phyloP scores from a whole-genome alignment of 2,113 vertebrate species.

The Nothoprocta perdicaria region DNA sequence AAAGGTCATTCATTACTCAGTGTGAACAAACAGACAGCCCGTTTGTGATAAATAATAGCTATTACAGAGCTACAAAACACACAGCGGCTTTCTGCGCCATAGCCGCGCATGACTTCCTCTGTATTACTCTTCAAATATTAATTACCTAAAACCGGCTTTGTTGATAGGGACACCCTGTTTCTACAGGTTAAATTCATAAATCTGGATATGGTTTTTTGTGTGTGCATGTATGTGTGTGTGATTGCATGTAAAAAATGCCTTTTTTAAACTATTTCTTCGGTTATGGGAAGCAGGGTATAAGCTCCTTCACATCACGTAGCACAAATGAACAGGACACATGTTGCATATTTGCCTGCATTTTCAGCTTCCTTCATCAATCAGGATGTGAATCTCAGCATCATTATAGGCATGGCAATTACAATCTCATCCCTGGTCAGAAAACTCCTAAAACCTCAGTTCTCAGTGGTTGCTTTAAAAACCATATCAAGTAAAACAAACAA shows the following conservation, averaged over 20 bases:
- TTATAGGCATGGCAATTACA: conserved; percentile 13
- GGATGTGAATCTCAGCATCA: neutral
- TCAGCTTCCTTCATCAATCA: neutral
- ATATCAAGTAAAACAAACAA: neutral
- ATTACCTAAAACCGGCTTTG: conserved; percentile 48
- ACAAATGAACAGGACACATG: neutral
- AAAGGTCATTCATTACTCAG: conserved; percentile 85
- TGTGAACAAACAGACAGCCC: conserved; percentile 76
- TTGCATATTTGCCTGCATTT: conserved; percentile 1
- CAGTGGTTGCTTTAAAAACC: neutral
- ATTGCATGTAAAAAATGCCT: no score
- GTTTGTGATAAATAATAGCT: conserved; percentile 84
- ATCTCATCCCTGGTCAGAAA: neutral
- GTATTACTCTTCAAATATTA: conserved; percentile 36
- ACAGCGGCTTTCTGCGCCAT: conserved; percentile 68
- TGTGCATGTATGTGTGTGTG: fast-evolving
- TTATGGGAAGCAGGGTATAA: neutral
- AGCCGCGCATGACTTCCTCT: conserved; percentile 51
- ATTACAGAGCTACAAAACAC: conserved; percentile 76
- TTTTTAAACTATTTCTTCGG: neutral
- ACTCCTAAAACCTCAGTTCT: neutral
- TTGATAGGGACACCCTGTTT: neutral
- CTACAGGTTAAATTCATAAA: conserved; percentile 2
- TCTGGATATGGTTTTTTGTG: neutral
- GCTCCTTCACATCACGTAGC: neutral